These are phyloP conservation scores for Engraulis encrasicolus DNA, from an alignment of 2,113 vertebrate species.

Conservation along the genomic window DNA sequence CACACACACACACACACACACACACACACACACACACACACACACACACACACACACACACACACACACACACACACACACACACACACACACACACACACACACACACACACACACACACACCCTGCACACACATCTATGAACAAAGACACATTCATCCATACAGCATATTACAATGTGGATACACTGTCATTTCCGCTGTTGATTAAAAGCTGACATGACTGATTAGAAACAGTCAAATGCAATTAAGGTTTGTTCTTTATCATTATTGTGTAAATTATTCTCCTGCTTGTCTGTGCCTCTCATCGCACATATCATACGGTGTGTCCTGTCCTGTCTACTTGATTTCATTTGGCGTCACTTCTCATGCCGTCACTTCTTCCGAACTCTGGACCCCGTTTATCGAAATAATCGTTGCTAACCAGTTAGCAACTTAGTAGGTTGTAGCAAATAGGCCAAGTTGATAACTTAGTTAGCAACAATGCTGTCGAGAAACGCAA, in stretches of 20 bases:
- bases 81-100: constrained; percentile 35
- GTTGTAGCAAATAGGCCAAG: too few relatives aligned
- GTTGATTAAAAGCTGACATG: constrained; percentile 62
- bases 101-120: constrained; percentile 25
- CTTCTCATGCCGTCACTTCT: constrained; percentile 60
- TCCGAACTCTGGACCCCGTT: constrained; percentile 64
- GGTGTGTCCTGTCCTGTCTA: constrained; percentile 13
- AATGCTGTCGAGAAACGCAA: too few relatives aligned
- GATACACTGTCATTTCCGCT: constrained; percentile 62
- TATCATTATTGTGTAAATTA: constrained; percentile 60
- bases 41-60: constrained; percentile 34
- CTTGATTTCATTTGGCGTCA: constrained; percentile 36
- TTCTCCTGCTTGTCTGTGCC: constrained; percentile 43
- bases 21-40: constrained; percentile 22
- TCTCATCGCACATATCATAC: not conserved
- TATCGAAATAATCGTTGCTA: too few relatives aligned
- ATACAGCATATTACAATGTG: constrained; percentile 30
- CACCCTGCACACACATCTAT: constrained; percentile 31
- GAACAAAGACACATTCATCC: constrained; percentile 30
- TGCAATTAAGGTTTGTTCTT: constrained; percentile 61
- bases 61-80: constrained; percentile 14
- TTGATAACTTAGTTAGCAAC: too few relatives aligned
- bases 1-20: constrained; percentile 37
- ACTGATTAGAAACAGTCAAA: constrained; percentile 68
- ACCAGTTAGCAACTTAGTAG: too few relatives aligned